Evolutionary conservation across 2,113 vertebrate genomes (phyloP), one percentile per base, ranked within the genome.

Genomic region (Lichenostomus cassidix): DNA sequence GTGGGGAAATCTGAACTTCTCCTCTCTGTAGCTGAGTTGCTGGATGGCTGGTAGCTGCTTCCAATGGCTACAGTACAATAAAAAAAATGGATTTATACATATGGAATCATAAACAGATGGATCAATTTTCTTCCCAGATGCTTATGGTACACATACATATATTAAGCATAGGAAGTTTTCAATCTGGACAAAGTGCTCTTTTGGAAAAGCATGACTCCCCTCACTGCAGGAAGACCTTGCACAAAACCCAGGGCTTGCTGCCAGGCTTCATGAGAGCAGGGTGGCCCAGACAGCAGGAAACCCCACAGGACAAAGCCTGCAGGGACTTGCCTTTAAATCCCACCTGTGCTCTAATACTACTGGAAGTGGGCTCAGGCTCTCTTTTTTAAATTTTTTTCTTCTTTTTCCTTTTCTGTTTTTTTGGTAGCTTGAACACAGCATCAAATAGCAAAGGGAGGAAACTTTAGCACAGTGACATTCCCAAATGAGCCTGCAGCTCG

Each of bases 51-150:
- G 46, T 87, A 83, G 94, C 92, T 88, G 53, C 95, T 90, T 80
- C 92, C 97, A 74, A 97, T 2, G 27, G 92, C 97, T 98, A 91
- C 15, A 1, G 70, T 7, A 82, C n/a, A 92, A 82, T 24, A 81
- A 85, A 87, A 90, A 52, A 92, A 29, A 6, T 31, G 67, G 37
- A 79, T 92, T 94, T 89, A 73, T 85, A 79, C 1, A 0, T 50
- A 73, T 39, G 65, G 83, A 95, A 95, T 95, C 65, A 95, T 91
- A 87, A 97, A 89, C 91, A 95, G 89, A 92, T 96, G 93, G 91
- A 95, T 71, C 80, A 31, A 47, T 82, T 92, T 95, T 95, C 93
- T 68, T 91, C 94, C 93, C 91, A 97, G 89, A 92, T 89, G 95
- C 74, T 91, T 53, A 82, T 5, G 5, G 81, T 0, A 0, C 69